A percentile compares a stretch with the other conserved stretches of the same genome.
Conservation (phyloP, 2,888 invertebrate species). For the Perithous albicinctus region DNA sequence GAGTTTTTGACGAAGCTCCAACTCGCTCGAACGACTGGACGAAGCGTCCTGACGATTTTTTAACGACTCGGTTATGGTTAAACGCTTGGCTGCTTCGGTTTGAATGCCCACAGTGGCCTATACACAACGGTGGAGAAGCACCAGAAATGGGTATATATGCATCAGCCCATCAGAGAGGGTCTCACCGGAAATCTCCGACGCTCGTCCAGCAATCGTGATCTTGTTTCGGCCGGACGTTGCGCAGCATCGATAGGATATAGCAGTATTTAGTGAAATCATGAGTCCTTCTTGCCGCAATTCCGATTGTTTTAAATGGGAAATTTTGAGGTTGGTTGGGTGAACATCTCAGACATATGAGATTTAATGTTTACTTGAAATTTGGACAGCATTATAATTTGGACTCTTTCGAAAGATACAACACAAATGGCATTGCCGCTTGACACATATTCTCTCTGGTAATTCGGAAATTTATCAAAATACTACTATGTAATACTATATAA, state of each 20-base stretch:
- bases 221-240: slow-evolving; percentile 62
- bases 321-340: background rate
- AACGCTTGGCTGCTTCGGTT: slow-evolving; percentile 63
- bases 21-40: slow-evolving; percentile 41
- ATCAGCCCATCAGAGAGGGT: slow-evolving; percentile 22
- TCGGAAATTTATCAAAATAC: too few relatives aligned
- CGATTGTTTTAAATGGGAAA: background rate
- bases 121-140: slow-evolving; percentile 27
- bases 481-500: too few relatives aligned
- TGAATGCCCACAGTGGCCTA: too few relatives aligned
- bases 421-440: too few relatives aligned
- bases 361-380: background rate
- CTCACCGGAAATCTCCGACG: slow-evolving; percentile 62
- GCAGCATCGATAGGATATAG: slow-evolving; percentile 62
- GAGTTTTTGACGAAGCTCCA: slow-evolving; percentile 7
- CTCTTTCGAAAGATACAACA: too few relatives aligned
- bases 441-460: too few relatives aligned
- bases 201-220: slow-evolving; percentile 65
- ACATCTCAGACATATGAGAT: background rate
- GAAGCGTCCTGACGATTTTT: slow-evolving; percentile 64
- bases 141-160: background rate
- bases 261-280: slow-evolving; percentile 60
- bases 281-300: slow-evolving; percentile 42
- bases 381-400: background rate
- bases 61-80: slow-evolving; percentile 62